Evolutionary conservation across 1,140 invertebrate species (phyloP).

Genomic region (Oryctes rhinoceros): DNA sequence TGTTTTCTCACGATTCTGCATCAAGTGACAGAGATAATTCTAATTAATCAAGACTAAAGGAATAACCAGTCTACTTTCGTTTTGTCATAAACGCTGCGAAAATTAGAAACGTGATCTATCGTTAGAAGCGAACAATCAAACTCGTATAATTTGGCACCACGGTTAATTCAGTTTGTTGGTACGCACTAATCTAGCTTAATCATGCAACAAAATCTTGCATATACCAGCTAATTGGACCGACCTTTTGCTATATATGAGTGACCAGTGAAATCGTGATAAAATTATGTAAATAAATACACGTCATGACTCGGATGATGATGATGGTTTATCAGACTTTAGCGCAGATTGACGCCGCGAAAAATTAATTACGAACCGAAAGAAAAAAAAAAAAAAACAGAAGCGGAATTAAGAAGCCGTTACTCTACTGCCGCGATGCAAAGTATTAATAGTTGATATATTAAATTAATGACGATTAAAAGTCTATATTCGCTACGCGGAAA

Average conservation of each 20-base stretch:
- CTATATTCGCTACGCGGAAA: conserved; percentile 38
- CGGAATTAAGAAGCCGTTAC: neutral
- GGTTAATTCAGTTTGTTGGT: too few species aligned
- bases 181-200: too few species aligned
- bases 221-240: too few species aligned
- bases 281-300: neutral
- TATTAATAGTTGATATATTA: neutral
- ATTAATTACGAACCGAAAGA: conserved; percentile 1
- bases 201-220: too few species aligned
- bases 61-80: too few species aligned
- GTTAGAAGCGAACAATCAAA: too few species aligned
- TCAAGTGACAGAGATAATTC: too few species aligned
- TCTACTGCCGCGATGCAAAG: neutral
- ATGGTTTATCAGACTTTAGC: conserved; percentile 4
- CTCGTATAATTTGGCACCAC: too few species aligned
- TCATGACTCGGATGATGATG: neutral
- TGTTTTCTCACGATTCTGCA: too few species aligned
- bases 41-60: too few species aligned
- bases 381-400: neutral
- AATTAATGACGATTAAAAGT: conserved; percentile 26
- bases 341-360: neutral
- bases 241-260: neutral
- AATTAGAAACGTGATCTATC: too few species aligned
- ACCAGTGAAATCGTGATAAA: neutral
- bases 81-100: too few species aligned